Evolutionary conservation across 1,140 invertebrate genomes (phyloP).

Genomic region (Drosophila tsacasi): DNA sequence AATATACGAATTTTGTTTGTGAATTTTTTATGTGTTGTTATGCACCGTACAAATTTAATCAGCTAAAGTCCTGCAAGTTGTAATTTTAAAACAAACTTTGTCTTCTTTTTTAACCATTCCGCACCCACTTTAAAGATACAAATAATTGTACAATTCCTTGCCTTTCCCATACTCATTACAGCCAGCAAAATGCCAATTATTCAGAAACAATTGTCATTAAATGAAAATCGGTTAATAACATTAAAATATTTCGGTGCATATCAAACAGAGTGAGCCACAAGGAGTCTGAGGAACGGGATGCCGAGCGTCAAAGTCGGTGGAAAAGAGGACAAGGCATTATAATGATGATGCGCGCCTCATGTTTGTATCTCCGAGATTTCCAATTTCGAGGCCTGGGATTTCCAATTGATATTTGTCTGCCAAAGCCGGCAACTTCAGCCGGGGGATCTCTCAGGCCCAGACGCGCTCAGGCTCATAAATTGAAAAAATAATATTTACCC

Average conservation of each 20-base stretch:
- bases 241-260: constrained; percentile 71
- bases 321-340: constrained; percentile 45
- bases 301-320: constrained; percentile 23
- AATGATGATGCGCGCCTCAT: constrained; percentile 60
- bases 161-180: constrained; percentile 44
- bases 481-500: constrained; percentile 82
- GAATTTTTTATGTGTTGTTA: not conserved
- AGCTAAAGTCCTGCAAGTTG: not conserved
- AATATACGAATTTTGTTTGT: too few species aligned
- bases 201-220: constrained; percentile 52
- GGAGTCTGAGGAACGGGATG: constrained; percentile 13
- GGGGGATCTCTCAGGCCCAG: constrained; percentile 53
- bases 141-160: constrained; percentile 19
- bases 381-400: constrained; percentile 68
- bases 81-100: not conserved
- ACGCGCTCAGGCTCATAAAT: constrained; percentile 67
- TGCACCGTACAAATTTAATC: not conserved
- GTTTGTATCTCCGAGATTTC: constrained; percentile 72
- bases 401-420: constrained; percentile 81
- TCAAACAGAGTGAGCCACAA: constrained; percentile 37
- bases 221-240: constrained; percentile 70
- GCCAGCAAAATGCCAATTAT: constrained; percentile 39
- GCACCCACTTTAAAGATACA: constrained; percentile 21
- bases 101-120: constrained; percentile 6
- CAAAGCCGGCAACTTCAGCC: constrained; percentile 46